Evolutionary conservation across 2,797 vertebrate genomes (phyloP).

Genomic region (Petrocephalus schoutedeni): DNA sequence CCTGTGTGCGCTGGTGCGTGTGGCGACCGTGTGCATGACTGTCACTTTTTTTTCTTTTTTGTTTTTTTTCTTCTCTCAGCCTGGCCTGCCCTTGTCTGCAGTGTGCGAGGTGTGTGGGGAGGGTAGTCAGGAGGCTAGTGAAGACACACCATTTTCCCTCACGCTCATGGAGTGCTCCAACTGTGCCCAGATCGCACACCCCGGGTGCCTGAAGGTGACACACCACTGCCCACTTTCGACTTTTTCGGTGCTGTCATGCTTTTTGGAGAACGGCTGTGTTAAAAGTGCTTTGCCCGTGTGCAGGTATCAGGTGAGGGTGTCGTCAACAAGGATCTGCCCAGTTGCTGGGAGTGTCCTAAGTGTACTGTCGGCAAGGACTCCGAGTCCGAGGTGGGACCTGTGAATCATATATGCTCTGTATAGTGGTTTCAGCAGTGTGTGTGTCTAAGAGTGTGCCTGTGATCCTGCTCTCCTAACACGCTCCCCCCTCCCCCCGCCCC

Average conservation of each 20-base stretch:
- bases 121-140: slow-evolving; percentile 81
- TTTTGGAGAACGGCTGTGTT: neutral
- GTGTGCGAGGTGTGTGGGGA: slow-evolving; percentile 94
- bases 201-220: slow-evolving; percentile 82
- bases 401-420: neutral
- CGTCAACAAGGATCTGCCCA: slow-evolving; percentile 90
- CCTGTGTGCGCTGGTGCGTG: neutral
- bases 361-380: slow-evolving; percentile 78
- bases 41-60: neutral
- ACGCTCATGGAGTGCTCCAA: slow-evolving; percentile 96
- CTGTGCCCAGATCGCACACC: slow-evolving; percentile 94
- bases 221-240: neutral
- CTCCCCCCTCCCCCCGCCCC: slow-evolving; percentile 27
- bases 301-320: slow-evolving; percentile 87
- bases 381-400: slow-evolving; percentile 70
- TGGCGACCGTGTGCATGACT: neutral
- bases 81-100: slow-evolving; percentile 89
- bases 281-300: neutral
- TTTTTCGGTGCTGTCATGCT: neutral
- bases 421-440: neutral
- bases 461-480: neutral
- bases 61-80: slow-evolving; percentile 56
- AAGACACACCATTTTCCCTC: slow-evolving; percentile 74
- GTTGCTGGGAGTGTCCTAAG: slow-evolving; percentile 97
- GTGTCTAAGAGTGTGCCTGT: neutral